Conservation (phyloP, 2,113 vertebrate species). For the Choloepus hoffmanni region DNA sequence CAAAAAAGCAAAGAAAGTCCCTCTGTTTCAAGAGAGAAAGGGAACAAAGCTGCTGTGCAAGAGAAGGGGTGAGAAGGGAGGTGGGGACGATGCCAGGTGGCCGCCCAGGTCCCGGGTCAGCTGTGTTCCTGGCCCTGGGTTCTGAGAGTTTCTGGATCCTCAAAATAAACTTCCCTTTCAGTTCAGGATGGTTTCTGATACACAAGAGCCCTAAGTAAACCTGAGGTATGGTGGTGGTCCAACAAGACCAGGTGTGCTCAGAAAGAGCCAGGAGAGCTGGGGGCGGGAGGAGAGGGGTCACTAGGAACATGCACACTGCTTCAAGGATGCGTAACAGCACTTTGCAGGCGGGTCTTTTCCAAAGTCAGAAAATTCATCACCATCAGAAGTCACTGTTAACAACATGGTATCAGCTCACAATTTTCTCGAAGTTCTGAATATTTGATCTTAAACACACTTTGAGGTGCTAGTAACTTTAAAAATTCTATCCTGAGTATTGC, state of each 20-base stretch:
- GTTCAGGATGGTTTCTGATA: background rate
- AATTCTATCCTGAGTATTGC: background rate
- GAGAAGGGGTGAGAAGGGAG: background rate
- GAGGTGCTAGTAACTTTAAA: background rate
- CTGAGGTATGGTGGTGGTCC: background rate
- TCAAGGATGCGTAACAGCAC: background rate
- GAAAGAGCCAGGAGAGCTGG: background rate
- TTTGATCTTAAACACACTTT: background rate
- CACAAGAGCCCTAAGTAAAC: background rate
- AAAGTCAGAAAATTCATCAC: background rate
- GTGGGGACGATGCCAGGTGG: background rate
- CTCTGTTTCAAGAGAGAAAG: background rate
- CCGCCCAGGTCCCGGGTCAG: background rate
- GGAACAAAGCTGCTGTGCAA: background rate
- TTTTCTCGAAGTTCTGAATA: background rate
- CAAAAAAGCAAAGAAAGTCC: background rate
- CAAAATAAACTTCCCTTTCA: background rate
- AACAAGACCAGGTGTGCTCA: background rate
- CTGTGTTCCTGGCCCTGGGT: background rate
- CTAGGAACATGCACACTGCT: background rate
- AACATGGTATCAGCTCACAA: background rate
- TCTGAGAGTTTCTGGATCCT: background rate
- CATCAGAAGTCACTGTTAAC: background rate
- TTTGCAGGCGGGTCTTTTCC: background rate
- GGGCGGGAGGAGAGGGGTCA: background rate